These are phyloP conservation scores for Pipistrellus kuhlii DNA, from an alignment of 2,797 vertebrate genomes.

Conservation along the genomic window DNA sequence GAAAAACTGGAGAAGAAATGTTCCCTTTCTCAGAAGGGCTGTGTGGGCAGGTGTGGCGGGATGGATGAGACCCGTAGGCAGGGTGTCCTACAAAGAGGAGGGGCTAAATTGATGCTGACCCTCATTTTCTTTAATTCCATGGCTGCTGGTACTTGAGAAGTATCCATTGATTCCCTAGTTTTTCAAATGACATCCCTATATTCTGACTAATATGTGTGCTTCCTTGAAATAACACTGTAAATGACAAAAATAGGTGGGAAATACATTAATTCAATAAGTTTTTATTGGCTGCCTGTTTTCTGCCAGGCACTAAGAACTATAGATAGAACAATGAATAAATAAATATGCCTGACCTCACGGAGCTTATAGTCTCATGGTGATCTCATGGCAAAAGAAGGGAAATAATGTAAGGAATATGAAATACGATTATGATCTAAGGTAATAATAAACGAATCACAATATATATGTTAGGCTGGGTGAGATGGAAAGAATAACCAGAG, in stretches of 20 bases:
- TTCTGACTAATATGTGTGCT: conserved; percentile 52
- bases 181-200: background rate
- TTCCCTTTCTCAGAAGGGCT: background rate
- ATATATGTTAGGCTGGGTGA: background rate
- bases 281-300: background rate
- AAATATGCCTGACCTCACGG: background rate
- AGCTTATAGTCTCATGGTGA: background rate
- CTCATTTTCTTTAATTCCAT: background rate
- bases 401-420: background rate
- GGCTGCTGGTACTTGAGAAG: background rate
- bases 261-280: background rate
- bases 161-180: background rate
- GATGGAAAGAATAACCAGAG: background rate
- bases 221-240: conserved; percentile 40
- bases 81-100: background rate
- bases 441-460: background rate
- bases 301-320: background rate
- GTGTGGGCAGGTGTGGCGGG: background rate
- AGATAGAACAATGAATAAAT: background rate
- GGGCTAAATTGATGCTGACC: background rate
- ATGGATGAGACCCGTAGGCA: background rate
- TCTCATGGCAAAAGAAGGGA: background rate
- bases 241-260: conserved; percentile 23
- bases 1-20: background rate
- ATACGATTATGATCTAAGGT: background rate